Conservation (phyloP, 2,888 invertebrate species). For the Lochmaea capreae region DNA sequence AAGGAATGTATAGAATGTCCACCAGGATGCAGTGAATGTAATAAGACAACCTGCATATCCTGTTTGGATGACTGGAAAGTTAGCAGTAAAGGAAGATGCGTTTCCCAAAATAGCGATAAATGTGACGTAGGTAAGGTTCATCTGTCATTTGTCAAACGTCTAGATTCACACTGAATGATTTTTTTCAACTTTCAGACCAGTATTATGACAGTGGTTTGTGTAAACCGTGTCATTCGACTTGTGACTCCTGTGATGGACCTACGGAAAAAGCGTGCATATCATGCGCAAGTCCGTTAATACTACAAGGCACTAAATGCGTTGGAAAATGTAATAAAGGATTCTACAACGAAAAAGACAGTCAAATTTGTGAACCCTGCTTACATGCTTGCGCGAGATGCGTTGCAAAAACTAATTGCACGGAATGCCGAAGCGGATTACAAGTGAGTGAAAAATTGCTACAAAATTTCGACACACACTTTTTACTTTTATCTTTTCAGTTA, state of each 20-base stretch:
- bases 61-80: conserved; percentile 82
- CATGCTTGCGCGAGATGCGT: conserved; percentile 84
- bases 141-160: background rate
- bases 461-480: too few relatives aligned
- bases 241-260: conserved; percentile 85
- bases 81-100: conserved; percentile 81
- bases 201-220: conserved; percentile 80
- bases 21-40: conserved; percentile 82
- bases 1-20: conserved; percentile 85
- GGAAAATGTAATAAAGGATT: conserved; percentile 78
- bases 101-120: conserved; percentile 75
- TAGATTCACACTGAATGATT: too few relatives aligned
- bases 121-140: conserved; percentile 72
- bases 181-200: conserved; percentile 77
- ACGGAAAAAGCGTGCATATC: conserved; percentile 80
- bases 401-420: conserved; percentile 83
- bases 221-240: conserved; percentile 80
- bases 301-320: conserved; percentile 81
- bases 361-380: conserved; percentile 79
- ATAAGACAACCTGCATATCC: conserved; percentile 77
- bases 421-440: conserved; percentile 80
- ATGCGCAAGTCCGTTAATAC: conserved; percentile 78
- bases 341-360: conserved; percentile 76
- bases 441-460: conserved; percentile 48
- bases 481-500: conserved; percentile 61